Base-by-base conservation (phyloP, 1,140 invertebrate genomes). In the Chymomyza costata region DNA sequence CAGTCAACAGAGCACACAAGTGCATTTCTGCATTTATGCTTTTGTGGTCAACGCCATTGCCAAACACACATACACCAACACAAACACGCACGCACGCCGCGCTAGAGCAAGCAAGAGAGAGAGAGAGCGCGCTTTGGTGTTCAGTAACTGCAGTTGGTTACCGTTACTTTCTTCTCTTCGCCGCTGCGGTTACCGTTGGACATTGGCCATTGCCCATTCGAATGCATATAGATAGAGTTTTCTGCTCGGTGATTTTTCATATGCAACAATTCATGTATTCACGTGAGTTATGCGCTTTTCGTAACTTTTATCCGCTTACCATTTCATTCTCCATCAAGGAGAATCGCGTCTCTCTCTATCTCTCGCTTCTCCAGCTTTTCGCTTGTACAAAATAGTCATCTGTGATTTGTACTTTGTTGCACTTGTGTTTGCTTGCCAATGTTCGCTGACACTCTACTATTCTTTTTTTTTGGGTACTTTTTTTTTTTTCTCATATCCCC, bases 211-310 rank as follows among this genome's bases (percentile, higher is more conserved):
- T 50, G 50, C 19, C 50, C 61, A 64, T 55, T 45, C 39, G 50
- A 39, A 60, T 55, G 38, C 41, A 60, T 48, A 45, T 35, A 65
- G 61, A 65, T 65, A 65, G 61, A 60, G 57, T 61, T 65, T 65
- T 65, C 57, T 65, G 57, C 46, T 65, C 46, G 57, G 50, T 65
- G 61, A 65, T 65, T 65, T 65, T 65, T 64, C 61, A 65, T 65
- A 60, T 65, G 61, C 57, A 65, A 61, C 62, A 56, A 65, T 65
- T 65, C 62, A 61, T 65, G 41, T 61, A 65, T 56, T 65, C 62
- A 55, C 46, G 57, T 65, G 52, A 61, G 62, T 61, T 65, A 65
- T 61, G 62, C 57, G 21, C 31, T 41, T 30, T 37, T 14, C 19
- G 28, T 19, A 47, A 41, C 38, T 25, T n/a, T n/a, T n/a, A 14